Evolutionary conservation across 1,140 invertebrate species (phyloP).

Genomic region (Anoplophora glabripennis): DNA sequence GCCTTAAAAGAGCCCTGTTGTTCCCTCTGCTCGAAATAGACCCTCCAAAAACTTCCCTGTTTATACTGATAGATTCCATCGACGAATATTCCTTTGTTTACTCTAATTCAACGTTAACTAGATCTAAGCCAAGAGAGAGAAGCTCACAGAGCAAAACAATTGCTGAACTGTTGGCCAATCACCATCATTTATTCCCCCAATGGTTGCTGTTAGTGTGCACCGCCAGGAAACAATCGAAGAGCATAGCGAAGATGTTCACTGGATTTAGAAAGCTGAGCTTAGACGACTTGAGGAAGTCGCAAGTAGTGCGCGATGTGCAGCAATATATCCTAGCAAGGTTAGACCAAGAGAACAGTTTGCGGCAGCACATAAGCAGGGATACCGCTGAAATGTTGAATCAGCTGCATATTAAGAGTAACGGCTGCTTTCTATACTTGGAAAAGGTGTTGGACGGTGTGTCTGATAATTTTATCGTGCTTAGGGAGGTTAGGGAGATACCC

Average conservation of each 20-base stretch:
- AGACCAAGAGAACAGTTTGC: conserved; percentile 76
- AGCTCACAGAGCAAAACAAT: conserved; percentile 67
- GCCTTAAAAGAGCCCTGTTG: conserved; percentile 82
- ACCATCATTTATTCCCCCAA: conserved; percentile 89
- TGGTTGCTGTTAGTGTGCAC: conserved; percentile 92
- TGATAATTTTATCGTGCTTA: conserved; percentile 86
- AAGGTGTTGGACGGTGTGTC: conserved; percentile 90
- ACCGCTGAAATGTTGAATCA: conserved; percentile 94
- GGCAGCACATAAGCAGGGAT: conserved; percentile 77
- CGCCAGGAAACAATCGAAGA: conserved; percentile 80
- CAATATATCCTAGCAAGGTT: conserved; percentile 90
- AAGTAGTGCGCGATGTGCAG: conserved; percentile 88
- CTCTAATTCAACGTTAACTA: conserved; percentile 48
- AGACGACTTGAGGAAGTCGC: conserved; percentile 85
- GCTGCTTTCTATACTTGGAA: conserved; percentile 91
- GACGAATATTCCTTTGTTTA: conserved; percentile 66
- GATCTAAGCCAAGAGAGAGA: conserved; percentile 50
- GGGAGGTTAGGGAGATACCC: conserved; percentile 85
- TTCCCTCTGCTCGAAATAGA: conserved; percentile 83
- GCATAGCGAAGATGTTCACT: conserved; percentile 86
- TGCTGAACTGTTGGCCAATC: conserved; percentile 80
- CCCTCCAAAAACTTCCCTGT: conserved; percentile 76
- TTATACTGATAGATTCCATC: conserved; percentile 88
- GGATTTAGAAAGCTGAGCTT: conserved; percentile 91
- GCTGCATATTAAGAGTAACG: conserved; percentile 94